Evolutionary conservation across 2,113 vertebrate genomes (phyloP).

Genomic region (Amphilophus citrinellus): DNA sequence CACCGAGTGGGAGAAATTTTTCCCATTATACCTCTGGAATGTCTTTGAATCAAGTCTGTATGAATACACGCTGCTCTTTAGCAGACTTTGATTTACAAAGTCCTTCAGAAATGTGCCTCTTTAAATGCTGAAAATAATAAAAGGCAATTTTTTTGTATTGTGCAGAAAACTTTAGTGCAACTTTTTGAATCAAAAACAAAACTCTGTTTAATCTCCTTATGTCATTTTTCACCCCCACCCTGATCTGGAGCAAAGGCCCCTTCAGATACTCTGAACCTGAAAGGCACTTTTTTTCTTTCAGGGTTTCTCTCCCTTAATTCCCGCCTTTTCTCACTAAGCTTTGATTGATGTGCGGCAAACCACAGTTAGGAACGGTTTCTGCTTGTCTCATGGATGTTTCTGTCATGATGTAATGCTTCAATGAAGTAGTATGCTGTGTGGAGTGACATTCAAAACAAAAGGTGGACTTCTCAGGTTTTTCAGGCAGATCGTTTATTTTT

Average conservation of each 20-base stretch:
- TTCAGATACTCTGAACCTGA: conserved; percentile 40
- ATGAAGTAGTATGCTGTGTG: conserved; percentile 34
- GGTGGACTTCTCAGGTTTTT: conserved; percentile 40
- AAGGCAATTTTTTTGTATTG: not conserved
- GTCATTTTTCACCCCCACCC: not conserved
- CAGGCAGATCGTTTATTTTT: conserved; percentile 53
- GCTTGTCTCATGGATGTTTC: conserved; percentile 55
- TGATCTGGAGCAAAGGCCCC: conserved; percentile 28
- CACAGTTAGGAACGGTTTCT: conserved; percentile 43
- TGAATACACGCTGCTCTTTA: conserved; percentile 40
- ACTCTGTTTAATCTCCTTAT: not conserved
- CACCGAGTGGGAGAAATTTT: conserved; percentile 79
- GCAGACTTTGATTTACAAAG: conserved; percentile 16
- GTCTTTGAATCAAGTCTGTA: conserved; percentile 73
- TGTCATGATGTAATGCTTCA: conserved; percentile 68
- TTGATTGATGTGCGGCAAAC: conserved; percentile 64
- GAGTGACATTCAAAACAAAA: conserved; percentile 55
- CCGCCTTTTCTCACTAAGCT: conserved; percentile 49
- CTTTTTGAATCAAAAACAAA: conserved; percentile 1
- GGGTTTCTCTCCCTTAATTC: conserved; percentile 16
- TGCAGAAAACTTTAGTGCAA: not conserved
- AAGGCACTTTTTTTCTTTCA: too few relatives aligned
- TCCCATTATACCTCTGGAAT: conserved; percentile 77
- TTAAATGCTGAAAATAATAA: not conserved
- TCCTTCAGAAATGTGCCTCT: not conserved